phyloP scores from a whole-genome alignment of 2,113 vertebrate species.

The Trinectes maculatus region DNA sequence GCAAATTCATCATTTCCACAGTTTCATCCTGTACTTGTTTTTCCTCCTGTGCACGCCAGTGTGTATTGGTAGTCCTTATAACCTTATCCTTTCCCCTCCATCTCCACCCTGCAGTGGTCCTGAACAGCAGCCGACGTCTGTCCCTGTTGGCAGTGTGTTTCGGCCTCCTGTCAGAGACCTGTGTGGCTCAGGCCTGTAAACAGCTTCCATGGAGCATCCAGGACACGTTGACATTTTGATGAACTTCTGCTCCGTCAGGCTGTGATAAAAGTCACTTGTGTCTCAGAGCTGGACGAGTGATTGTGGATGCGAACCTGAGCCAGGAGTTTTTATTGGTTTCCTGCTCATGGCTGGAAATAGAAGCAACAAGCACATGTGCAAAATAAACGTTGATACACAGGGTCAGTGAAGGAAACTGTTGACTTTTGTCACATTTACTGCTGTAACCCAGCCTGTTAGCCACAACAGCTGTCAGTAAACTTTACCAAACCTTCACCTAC shows the following conservation, averaged over 20 bases:
- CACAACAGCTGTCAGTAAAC: too few relatives aligned
- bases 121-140: constrained; percentile 87
- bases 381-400: neutral
- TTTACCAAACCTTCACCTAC: too few relatives aligned
- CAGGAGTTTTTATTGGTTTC: too few relatives aligned
- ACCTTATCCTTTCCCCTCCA: neutral
- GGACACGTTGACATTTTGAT: constrained; percentile 43
- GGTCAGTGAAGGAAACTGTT: neutral
- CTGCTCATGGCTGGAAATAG: too few relatives aligned
- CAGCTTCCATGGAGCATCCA: constrained; percentile 77
- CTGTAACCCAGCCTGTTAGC: too few relatives aligned
- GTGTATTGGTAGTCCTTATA: too few relatives aligned
- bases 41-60: too few relatives aligned
- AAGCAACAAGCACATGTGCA: too few relatives aligned
- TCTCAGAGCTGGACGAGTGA: constrained; percentile 17
- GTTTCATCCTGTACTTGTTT: too few relatives aligned
- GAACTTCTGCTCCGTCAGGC: neutral
- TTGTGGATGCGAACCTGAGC: neutral
- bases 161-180: constrained; percentile 87
- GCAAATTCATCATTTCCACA: neutral
- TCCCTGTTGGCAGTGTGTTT: constrained; percentile 83
- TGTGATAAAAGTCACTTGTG: neutral
- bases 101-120: constrained; percentile 83
- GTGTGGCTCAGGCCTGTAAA: constrained; percentile 78
- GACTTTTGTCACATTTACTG: neutral